Percentiles rank a stretch among this genome's conserved stretches.
phyloP scores from a whole-genome alignment of 2,888 invertebrate genomes.

The Drosophila barbarae region DNA sequence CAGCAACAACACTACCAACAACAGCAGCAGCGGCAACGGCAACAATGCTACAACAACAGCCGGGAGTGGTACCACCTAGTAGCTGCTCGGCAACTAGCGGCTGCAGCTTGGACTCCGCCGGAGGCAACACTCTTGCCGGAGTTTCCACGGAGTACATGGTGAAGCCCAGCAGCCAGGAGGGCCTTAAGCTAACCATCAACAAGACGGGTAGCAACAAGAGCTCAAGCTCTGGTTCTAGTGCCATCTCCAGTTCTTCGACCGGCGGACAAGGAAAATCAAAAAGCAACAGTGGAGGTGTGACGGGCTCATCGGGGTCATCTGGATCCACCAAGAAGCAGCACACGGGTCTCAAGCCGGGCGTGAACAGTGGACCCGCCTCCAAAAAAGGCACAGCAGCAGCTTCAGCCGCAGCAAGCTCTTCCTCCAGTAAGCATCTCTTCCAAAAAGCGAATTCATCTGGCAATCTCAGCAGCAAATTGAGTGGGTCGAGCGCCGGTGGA shows the following conservation, averaged over 20 bases:
- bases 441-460: slow-evolving; percentile 79
- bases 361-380: slow-evolving; percentile 92
- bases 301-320: slow-evolving; percentile 75
- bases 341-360: slow-evolving; percentile 91
- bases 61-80: slow-evolving; percentile 40
- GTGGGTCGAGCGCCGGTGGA: slow-evolving; percentile 47
- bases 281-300: slow-evolving; percentile 18
- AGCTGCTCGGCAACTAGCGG: slow-evolving; percentile 40
- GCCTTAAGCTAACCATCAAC: slow-evolving; percentile 94
- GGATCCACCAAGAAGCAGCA: slow-evolving; percentile 82
- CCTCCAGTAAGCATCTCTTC: slow-evolving; percentile 80
- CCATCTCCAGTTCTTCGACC: slow-evolving; percentile 33
- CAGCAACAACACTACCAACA: slow-evolving; percentile 34
- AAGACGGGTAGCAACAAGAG: slow-evolving; percentile 85
- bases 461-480: slow-evolving; percentile 74
- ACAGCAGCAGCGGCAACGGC: slow-evolving; percentile 35
- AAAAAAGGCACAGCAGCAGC: slow-evolving; percentile 80
- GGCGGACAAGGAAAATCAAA: slow-evolving; percentile 38
- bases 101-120: slow-evolving; percentile 39
- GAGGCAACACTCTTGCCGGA: slow-evolving; percentile 31
- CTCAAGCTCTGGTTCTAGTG: slow-evolving; percentile 30
- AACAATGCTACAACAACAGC: slow-evolving; percentile 45
- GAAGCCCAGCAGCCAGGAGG: slow-evolving; percentile 90
- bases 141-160: slow-evolving; percentile 90
- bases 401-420: slow-evolving; percentile 63